Conservation (phyloP, 2,797 vertebrate genomes). For the Paratrypauchen microcephalus region DNA sequence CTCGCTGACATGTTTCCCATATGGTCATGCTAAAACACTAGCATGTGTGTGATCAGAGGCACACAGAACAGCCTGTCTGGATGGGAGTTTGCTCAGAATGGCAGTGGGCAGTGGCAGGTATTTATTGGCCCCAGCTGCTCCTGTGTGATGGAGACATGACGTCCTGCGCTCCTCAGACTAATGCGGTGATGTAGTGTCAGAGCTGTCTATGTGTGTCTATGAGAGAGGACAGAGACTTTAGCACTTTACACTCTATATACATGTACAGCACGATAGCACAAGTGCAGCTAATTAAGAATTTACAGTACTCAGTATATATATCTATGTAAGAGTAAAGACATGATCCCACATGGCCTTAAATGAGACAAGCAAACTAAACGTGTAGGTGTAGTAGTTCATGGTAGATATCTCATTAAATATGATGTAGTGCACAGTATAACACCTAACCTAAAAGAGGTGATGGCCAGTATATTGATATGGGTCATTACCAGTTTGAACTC, state of each 20-base stretch:
- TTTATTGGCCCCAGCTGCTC: conserved; percentile 7
- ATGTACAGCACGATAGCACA: neutral
- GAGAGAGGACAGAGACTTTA: neutral
- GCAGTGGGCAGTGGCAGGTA: conserved; percentile 5
- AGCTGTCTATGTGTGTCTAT: neutral
- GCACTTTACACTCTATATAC: neutral
- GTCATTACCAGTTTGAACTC: too few relatives aligned
- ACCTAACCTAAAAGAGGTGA: too few relatives aligned
- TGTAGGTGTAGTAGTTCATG: neutral
- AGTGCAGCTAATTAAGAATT: neutral
- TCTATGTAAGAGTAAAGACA: neutral
- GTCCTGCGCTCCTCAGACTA: conserved; percentile 5
- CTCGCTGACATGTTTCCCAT: neutral
- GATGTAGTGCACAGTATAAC: too few relatives aligned
- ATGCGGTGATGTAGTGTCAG: conserved; percentile 6
- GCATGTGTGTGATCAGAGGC: neutral
- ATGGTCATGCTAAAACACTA: neutral
- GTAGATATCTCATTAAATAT: too few relatives aligned
- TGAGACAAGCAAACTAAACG: neutral
- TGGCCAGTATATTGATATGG: too few relatives aligned
- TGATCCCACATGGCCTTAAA: neutral
- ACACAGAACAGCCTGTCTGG: neutral
- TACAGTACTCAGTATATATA: neutral
- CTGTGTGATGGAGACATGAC: conserved; percentile 5
- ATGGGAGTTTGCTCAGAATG: neutral